Evolutionary conservation across 2,797 vertebrate species (phyloP).

Genomic region (Masticophis lateralis): DNA sequence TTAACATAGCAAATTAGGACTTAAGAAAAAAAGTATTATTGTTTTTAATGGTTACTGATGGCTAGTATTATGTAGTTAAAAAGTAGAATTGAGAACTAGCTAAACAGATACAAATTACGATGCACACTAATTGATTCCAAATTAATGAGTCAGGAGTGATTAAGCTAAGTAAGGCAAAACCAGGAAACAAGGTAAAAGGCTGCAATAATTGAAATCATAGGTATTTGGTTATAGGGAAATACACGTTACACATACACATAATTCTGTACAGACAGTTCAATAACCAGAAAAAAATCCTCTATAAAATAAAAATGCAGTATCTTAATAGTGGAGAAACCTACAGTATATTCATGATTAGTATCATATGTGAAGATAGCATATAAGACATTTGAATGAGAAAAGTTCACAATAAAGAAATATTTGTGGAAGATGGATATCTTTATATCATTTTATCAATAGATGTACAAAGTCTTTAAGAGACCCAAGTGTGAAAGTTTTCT

Average conservation of each 20-base stretch:
- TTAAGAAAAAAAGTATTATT: background rate
- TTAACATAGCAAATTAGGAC: background rate
- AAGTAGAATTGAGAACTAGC: background rate
- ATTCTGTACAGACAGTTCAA: background rate
- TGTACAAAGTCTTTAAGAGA: background rate
- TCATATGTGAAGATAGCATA: background rate
- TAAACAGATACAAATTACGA: background rate
- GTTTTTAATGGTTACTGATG: background rate
- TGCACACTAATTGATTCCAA: background rate
- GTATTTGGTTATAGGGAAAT: background rate
- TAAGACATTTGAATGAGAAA: background rate
- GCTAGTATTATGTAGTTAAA: background rate
- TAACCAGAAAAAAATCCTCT: background rate
- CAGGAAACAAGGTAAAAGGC: background rate
- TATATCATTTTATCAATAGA: background rate
- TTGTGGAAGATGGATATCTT: background rate
- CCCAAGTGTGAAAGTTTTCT: background rate
- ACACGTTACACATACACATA: background rate
- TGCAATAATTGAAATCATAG: background rate
- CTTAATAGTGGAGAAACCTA: background rate
- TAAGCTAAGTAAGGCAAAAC: background rate
- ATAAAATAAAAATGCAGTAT: background rate
- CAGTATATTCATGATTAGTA: background rate
- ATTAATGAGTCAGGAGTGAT: background rate
- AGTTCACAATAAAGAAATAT: background rate